Conservation (phyloP, 2,888 invertebrate genomes). For the Dryobotodes eremita region DNA sequence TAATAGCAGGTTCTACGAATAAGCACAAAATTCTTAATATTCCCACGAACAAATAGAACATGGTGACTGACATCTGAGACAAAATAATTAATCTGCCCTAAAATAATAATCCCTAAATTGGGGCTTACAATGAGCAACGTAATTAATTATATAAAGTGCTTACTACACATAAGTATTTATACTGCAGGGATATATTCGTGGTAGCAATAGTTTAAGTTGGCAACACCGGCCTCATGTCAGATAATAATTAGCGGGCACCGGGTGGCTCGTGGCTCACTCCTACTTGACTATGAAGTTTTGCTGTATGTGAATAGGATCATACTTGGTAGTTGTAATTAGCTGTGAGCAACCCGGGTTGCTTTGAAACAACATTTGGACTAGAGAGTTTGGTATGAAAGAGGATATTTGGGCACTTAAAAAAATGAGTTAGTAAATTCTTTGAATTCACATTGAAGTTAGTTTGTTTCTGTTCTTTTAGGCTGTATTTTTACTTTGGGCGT, state of each 20-base stretch:
- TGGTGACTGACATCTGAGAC: slow-evolving; percentile 5
- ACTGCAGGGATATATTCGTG: slow-evolving; percentile 19
- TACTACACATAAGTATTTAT: slow-evolving; percentile 18
- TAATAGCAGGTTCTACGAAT: neutral
- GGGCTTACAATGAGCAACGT: slow-evolving; percentile 18
- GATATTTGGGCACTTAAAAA: neutral
- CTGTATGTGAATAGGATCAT: slow-evolving; percentile 24
- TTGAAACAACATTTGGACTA: neutral
- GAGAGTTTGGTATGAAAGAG: neutral
- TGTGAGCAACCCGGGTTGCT: slow-evolving; percentile 11
- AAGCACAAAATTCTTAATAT: slow-evolving; percentile 1
- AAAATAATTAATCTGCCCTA: slow-evolving; percentile 28
- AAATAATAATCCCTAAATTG: slow-evolving; percentile 29
- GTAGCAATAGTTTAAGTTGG: slow-evolving; percentile 66
- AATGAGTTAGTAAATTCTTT: neutral
- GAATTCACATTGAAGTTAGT: neutral
- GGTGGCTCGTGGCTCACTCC: slow-evolving; percentile 40
- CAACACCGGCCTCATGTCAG: slow-evolving; percentile 61
- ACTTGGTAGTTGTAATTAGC: slow-evolving; percentile 40
- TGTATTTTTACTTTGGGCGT: neutral
- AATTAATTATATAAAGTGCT: slow-evolving; percentile 49
- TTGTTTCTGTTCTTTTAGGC: neutral
- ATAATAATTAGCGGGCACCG: slow-evolving; percentile 63
- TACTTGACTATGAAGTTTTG: slow-evolving; percentile 38
- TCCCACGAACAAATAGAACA: neutral